Conservation (phyloP, 2,888 invertebrate genomes). For the Poecilobothrus nobilitatus region DNA sequence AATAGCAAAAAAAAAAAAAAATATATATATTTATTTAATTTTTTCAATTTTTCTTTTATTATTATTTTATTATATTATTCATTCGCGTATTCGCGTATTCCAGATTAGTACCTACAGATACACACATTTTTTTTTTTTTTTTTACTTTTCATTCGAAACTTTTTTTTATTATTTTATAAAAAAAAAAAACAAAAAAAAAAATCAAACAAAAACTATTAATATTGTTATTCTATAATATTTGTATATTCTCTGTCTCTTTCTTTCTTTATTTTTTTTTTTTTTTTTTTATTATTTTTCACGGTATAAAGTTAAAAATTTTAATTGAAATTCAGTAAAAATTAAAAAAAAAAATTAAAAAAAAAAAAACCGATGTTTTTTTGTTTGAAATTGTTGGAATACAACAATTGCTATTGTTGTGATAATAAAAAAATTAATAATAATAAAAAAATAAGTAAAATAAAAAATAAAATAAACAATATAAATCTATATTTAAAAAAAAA, state of each 20-base stretch:
- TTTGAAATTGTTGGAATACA: neutral
- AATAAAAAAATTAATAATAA: neutral
- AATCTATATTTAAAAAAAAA: too few relatives aligned
- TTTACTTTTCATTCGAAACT: neutral
- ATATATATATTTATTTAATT: neutral
- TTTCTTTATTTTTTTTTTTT: neutral
- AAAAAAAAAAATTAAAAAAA: too few relatives aligned
- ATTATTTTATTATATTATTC: neutral
- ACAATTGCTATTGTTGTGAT: constrained; percentile 4
- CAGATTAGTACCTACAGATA: neutral
- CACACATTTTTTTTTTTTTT: neutral
- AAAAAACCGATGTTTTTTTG: neutral
- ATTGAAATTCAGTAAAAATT: too few relatives aligned
- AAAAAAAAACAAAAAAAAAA: too few relatives aligned
- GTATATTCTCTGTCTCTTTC: neutral
- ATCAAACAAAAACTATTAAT: too few relatives aligned
- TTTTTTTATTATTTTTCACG: neutral
- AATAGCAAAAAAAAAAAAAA: neutral
- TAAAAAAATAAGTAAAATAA: too few relatives aligned
- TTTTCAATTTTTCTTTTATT: neutral
- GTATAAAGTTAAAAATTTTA: too few relatives aligned
- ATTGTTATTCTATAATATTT: too few relatives aligned
- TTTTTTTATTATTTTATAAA: too few relatives aligned
- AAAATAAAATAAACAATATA: too few relatives aligned
- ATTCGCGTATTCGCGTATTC: neutral